A percentile compares a stretch with the other conserved stretches of the same genome.
These are phyloP conservation scores for Artemia sp. DNA, from an alignment of 2,888 invertebrate genomes.

Conservation along the genomic window DNA sequence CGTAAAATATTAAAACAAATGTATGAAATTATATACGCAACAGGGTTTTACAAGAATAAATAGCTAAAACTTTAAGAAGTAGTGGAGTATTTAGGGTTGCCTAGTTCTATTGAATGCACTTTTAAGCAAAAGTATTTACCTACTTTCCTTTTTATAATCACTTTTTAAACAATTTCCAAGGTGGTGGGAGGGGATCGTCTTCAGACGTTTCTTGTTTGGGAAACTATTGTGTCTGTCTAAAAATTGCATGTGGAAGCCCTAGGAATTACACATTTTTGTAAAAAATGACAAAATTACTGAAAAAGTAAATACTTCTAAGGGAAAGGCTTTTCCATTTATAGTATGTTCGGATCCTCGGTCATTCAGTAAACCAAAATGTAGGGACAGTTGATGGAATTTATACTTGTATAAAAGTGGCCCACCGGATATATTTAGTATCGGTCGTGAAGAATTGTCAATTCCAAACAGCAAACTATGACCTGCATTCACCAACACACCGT, in stretches of 20 bases:
- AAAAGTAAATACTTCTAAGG: constrained; percentile 66
- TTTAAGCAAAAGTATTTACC: too few species aligned
- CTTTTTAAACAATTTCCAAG: too few species aligned
- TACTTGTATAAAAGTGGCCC: constrained; percentile 91
- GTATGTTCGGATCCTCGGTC: constrained; percentile 91
- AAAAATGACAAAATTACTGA: neutral
- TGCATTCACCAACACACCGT: constrained; percentile 73
- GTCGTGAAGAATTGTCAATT: constrained; percentile 63
- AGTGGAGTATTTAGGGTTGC: too few species aligned
- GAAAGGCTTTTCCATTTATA: constrained; percentile 86
- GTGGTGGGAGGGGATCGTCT: too few species aligned
- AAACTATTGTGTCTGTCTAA: neutral
- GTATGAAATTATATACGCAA: too few species aligned
- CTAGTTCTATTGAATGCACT: too few species aligned
- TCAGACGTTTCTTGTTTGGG: neutral
- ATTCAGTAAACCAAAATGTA: constrained; percentile 80
- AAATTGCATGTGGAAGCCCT: constrained; percentile 10
- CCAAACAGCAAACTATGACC: constrained; percentile 87
- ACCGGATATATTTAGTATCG: constrained; percentile 80
- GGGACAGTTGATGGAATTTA: constrained; percentile 82
- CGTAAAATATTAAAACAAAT: too few species aligned
- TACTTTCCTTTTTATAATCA: too few species aligned
- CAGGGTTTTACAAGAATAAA: too few species aligned
- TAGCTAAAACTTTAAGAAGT: too few species aligned
- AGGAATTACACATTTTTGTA: too few species aligned